A percentile compares a stretch with the other conserved stretches of the same genome.
Evolutionary conservation across 1,140 invertebrate genomes (phyloP).

Genomic region (Drosophila miranda): DNA sequence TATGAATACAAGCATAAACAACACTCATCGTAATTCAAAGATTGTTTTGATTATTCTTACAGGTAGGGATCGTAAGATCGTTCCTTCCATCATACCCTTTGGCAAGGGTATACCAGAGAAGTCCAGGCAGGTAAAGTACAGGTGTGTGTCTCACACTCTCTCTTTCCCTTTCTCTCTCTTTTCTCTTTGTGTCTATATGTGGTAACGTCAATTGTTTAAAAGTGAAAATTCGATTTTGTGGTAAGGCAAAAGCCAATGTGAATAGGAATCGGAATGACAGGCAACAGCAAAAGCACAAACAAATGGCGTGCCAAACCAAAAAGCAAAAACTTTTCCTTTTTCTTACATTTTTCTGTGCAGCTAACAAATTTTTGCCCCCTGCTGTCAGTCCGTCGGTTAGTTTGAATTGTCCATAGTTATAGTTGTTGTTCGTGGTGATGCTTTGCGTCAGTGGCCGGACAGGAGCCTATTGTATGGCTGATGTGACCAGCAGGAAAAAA

Average conservation of each 20-base stretch:
- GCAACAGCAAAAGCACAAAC: slow-evolving; percentile 36
- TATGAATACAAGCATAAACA: no score
- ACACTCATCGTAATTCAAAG: no score
- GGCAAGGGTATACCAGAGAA: no score
- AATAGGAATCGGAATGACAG: not conserved
- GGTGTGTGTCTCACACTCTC: slow-evolving; percentile 27
- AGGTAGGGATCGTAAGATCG: no score
- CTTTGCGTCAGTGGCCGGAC: slow-evolving; percentile 69
- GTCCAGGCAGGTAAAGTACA: slow-evolving; percentile 4
- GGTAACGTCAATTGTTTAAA: slow-evolving; percentile 78
- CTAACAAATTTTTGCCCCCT: slow-evolving; percentile 56
- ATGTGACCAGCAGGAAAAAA: no score
- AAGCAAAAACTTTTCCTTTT: slow-evolving; percentile 34
- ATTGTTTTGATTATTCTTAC: no score
- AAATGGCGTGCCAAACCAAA: slow-evolving; percentile 68
- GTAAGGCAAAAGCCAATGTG: slow-evolving; percentile 53
- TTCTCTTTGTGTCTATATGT: slow-evolving; percentile 11
- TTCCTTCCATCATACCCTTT: no score
- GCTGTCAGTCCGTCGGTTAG: slow-evolving; percentile 41
- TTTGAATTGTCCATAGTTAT: slow-evolving; percentile 59
- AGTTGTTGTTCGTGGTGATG: slow-evolving; percentile 55
- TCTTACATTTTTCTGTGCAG: slow-evolving; percentile 24
- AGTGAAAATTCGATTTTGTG: slow-evolving; percentile 82
- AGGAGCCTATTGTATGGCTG: slow-evolving; percentile 24
- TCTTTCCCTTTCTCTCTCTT: no score